These are phyloP conservation scores for Sander lucioperca DNA, from an alignment of 2,113 vertebrate genomes.

Conservation along the genomic window DNA sequence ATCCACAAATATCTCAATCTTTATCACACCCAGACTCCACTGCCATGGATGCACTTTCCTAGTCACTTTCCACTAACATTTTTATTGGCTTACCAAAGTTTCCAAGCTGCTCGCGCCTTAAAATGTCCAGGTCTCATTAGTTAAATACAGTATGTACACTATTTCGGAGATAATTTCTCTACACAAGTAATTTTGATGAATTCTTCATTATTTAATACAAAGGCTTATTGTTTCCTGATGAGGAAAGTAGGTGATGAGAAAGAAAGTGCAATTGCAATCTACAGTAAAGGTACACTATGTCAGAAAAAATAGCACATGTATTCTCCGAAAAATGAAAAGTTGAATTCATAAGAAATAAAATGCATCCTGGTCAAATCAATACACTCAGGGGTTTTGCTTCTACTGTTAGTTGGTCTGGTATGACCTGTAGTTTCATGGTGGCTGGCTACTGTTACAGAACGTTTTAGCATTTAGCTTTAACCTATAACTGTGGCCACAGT, in stretches of 20 bases:
- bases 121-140: constrained; percentile 1
- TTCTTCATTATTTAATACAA: not conserved
- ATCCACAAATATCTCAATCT: constrained; percentile 42
- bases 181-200: no score
- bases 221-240: not conserved
- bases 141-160: not conserved
- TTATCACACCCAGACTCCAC: constrained; percentile 22
- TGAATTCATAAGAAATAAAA: not conserved
- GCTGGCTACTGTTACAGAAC: not conserved
- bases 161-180: not conserved
- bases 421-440: not conserved
- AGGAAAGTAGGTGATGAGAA: not conserved
- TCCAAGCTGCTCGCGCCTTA: not conserved
- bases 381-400: not conserved
- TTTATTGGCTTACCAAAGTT: not conserved
- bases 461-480: not conserved
- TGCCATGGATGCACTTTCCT: not conserved
- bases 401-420: not conserved
- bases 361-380: not conserved
- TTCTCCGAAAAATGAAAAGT: not conserved
- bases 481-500: not conserved
- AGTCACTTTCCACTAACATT: constrained; percentile 15
- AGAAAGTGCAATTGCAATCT: not conserved
- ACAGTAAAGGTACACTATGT: not conserved
- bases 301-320: not conserved